phyloP scores from a whole-genome alignment of 1,140 invertebrate species.

The Holotrichia oblita region DNA sequence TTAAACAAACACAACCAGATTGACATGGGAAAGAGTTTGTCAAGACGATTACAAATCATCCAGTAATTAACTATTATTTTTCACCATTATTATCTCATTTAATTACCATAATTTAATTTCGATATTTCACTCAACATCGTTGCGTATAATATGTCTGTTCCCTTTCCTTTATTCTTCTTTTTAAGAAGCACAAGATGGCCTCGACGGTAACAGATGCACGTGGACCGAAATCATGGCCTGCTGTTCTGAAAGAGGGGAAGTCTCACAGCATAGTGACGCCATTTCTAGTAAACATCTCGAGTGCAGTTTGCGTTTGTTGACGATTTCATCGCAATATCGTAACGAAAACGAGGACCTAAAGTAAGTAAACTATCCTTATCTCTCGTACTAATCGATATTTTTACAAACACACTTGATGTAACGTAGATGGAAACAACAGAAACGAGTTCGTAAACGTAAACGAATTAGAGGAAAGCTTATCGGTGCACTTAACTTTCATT shows the following conservation, averaged over 20 bases:
- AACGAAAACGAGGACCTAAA: background rate
- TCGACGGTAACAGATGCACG: constrained; percentile 22
- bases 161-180: background rate
- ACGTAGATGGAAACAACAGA: too few species aligned
- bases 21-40: background rate
- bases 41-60: background rate
- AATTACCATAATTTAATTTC: background rate
- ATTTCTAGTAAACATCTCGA: constrained; percentile 33
- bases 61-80: background rate
- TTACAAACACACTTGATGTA: background rate
- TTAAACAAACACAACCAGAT: background rate
- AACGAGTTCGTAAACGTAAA: too few species aligned
- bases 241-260: constrained; percentile 13
- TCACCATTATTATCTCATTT: too few species aligned
- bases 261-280: constrained; percentile 2
- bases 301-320: constrained; percentile 29
- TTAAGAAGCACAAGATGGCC: constrained; percentile 23
- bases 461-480: too few species aligned
- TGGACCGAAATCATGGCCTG: constrained; percentile 5
- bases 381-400: background rate
- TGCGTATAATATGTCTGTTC: background rate
- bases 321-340: background rate
- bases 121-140: background rate
- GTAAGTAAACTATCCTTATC: background rate
- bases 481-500: too few species aligned